A percentile compares a stretch with the other conserved stretches of the same genome.
phyloP scores from a whole-genome alignment of 2,797 vertebrate genomes.

The Parauchenoglanis punctatus region DNA sequence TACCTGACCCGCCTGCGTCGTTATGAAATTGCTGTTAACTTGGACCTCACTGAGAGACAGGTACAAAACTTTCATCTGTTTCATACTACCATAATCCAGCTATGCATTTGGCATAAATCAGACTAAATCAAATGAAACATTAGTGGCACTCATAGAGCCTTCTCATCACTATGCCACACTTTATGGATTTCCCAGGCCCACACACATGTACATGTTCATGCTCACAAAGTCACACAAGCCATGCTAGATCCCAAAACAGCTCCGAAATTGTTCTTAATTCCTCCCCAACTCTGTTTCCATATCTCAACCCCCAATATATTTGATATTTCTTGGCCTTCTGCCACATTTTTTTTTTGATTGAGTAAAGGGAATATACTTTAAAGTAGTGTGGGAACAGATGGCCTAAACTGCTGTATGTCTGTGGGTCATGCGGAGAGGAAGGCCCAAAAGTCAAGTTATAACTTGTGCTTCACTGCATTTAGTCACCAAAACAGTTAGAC shows the following conservation, averaged over 20 bases:
- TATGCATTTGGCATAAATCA: background rate
- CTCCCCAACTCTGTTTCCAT: slow-evolving; percentile 57
- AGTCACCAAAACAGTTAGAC: slow-evolving; percentile 45
- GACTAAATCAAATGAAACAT: background rate
- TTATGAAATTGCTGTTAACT: slow-evolving; percentile 97
- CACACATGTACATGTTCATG: slow-evolving; percentile 24
- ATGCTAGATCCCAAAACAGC: slow-evolving; percentile 65
- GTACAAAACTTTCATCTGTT: slow-evolving; percentile 64
- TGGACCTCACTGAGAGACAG: slow-evolving; percentile 98
- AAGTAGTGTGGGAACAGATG: slow-evolving; percentile 69
- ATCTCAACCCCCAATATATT: slow-evolving; percentile 67
- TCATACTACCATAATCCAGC: background rate
- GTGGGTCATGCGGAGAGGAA: slow-evolving; percentile 55
- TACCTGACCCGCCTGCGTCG: slow-evolving; percentile 96
- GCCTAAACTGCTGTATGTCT: slow-evolving; percentile 60
- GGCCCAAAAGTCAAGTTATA: slow-evolving; percentile 54
- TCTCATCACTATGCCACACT: slow-evolving; percentile 64
- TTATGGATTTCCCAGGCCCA: slow-evolving; percentile 75
- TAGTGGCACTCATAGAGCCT: background rate
- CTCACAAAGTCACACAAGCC: slow-evolving; percentile 6
- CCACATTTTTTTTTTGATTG: slow-evolving; percentile 48
- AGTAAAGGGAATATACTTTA: slow-evolving; percentile 56
- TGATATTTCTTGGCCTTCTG: slow-evolving; percentile 66
- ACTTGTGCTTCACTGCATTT: slow-evolving; percentile 37
- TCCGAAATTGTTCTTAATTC: slow-evolving; percentile 57